Percentiles rank a stretch among this genome's conserved stretches.
These are phyloP conservation scores for Babyrousa celebensis DNA, from an alignment of 2,797 vertebrate genomes.

Conservation along the genomic window DNA sequence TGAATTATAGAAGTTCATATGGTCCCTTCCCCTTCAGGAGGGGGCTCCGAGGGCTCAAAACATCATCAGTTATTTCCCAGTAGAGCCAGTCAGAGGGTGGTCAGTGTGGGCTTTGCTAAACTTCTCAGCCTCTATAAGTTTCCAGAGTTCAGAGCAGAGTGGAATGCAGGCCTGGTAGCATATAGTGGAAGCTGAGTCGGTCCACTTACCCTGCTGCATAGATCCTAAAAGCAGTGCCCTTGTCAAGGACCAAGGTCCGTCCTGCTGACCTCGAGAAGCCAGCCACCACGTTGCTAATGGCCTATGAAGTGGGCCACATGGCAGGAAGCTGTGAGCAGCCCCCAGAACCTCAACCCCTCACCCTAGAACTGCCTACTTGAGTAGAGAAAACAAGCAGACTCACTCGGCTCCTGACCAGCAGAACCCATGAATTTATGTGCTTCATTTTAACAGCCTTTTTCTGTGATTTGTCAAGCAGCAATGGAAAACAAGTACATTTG, in stretches of 20 bases:
- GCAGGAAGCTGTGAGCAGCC: no score
- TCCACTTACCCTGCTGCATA: not conserved
- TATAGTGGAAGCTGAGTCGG: rapidly evolving
- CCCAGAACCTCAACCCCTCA: not conserved
- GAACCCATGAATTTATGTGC: not conserved
- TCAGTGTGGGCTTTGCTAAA: not conserved
- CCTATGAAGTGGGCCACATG: no score
- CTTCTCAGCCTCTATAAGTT: not conserved
- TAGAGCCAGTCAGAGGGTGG: not conserved
- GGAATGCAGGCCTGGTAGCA: rapidly evolving
- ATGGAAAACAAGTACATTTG: not conserved
- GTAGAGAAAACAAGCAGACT: not conserved
- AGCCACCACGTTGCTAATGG: rapidly evolving
- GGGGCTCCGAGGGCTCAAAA: not conserved
- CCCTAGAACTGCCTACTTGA: not conserved
- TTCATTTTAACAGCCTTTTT: not conserved
- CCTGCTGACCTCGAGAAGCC: not conserved
- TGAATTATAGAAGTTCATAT: not conserved
- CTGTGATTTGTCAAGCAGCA: not conserved
- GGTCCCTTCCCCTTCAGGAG: not conserved
- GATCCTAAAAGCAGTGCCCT: no score
- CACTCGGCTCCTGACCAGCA: not conserved
- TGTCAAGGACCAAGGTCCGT: no score
- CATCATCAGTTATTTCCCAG: not conserved
- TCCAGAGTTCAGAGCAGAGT: not conserved